Conservation (phyloP, 2,113 vertebrate genomes). For the Haemorhous mexicanus region DNA sequence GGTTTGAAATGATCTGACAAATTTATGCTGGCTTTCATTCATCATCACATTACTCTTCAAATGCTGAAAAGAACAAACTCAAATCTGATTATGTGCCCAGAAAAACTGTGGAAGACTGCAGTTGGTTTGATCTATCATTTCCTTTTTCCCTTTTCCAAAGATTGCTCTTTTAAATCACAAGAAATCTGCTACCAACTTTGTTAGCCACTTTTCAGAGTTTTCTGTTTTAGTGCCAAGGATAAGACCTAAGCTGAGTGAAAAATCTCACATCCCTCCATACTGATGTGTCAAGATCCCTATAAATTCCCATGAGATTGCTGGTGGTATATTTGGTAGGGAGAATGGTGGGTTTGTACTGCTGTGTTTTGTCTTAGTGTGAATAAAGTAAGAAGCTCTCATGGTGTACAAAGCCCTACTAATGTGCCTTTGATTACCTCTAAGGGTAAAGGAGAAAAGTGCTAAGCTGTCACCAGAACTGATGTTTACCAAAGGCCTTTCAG, state of each 20-base stretch:
- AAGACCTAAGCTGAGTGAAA: background rate
- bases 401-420: background rate
- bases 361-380: background rate
- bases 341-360: background rate
- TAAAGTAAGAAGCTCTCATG: background rate
- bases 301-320: background rate
- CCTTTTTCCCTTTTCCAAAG: background rate
- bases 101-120: background rate
- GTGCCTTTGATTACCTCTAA: background rate
- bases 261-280: background rate
- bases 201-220: background rate
- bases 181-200: background rate
- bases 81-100: background rate
- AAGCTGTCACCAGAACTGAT: background rate
- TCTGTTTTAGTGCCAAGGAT: background rate
- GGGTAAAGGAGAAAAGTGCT: background rate
- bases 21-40: background rate
- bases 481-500: background rate
- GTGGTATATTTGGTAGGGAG: background rate
- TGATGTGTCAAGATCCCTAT: background rate
- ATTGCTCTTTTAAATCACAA: background rate
- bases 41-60: background rate
- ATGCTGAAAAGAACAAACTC: background rate
- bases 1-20: background rate
- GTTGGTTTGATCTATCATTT: background rate